phyloP scores from a whole-genome alignment of 2,797 vertebrate genomes.

The Crenuchus spilurus region DNA sequence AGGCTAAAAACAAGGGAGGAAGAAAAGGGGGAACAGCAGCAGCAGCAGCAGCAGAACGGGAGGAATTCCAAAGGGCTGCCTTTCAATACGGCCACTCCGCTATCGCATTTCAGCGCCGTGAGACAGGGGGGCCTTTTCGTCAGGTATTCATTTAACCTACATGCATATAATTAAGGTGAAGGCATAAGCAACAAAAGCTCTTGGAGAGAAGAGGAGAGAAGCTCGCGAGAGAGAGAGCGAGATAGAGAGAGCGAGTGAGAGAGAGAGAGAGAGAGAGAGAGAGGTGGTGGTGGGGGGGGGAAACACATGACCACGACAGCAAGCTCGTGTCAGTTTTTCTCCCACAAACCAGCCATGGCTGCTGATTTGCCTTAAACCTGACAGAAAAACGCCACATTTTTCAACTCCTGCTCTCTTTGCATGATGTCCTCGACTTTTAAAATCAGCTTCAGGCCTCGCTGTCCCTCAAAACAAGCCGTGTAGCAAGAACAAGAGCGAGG shows the following conservation, averaged over 20 bases:
- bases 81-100: conserved; percentile 95
- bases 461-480: conserved; percentile 67
- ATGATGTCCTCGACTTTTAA: conserved; percentile 79
- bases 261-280: conserved; percentile 27
- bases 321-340: conserved; percentile 92
- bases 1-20: conserved; percentile 73
- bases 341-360: conserved; percentile 83
- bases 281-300: conserved; percentile 32
- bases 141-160: conserved; percentile 92
- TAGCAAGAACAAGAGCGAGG: conserved; percentile 61
- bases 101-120: conserved; percentile 96
- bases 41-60: conserved; percentile 93
- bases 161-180: conserved; percentile 88
- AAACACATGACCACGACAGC: conserved; percentile 86
- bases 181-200: conserved; percentile 82
- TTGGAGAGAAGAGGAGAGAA: conserved; percentile 80
- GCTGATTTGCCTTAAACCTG: conserved; percentile 81
- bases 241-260: conserved; percentile 53
- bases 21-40: conserved; percentile 79
- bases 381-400: conserved; percentile 76
- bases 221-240: conserved; percentile 38
- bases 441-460: conserved; percentile 78
- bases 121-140: conserved; percentile 88
- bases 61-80: conserved; percentile 98
- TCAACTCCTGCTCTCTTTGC: conserved; percentile 85